These are phyloP conservation scores for Allygus modestus DNA, from an alignment of 2,888 invertebrate species.

Conservation along the genomic window DNA sequence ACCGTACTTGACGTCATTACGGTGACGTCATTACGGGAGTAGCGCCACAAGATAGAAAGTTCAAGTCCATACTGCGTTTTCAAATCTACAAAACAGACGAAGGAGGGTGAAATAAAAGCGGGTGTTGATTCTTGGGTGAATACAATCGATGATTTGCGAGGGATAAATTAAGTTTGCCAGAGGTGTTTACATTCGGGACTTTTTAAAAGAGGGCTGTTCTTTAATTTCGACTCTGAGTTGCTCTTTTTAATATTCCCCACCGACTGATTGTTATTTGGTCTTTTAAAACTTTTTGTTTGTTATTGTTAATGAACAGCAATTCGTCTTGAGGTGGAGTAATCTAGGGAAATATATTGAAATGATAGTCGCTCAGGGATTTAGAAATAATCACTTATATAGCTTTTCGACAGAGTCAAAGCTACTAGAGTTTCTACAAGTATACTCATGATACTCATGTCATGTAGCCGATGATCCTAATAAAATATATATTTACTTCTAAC, in stretches of 20 bases:
- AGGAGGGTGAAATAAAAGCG: constrained; percentile 39
- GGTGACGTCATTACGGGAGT: too few species aligned
- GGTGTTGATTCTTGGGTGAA: constrained; percentile 43
- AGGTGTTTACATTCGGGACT: constrained; percentile 58
- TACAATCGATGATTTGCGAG: constrained; percentile 58
- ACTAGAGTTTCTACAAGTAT: too few species aligned
- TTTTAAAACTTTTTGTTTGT: background rate
- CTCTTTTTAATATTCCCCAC: constrained; percentile 46
- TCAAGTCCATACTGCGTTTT: background rate
- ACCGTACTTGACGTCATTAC: too few species aligned
- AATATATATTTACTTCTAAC: too few species aligned
- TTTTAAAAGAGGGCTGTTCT: constrained; percentile 36
- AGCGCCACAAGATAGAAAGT: too few species aligned
- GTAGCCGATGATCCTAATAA: too few species aligned
- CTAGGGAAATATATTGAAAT: too few species aligned
- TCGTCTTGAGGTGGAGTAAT: too few species aligned
- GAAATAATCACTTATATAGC: too few species aligned
- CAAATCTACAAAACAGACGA: constrained; percentile 19
- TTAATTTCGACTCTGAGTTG: constrained; percentile 37
- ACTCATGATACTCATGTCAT: too few species aligned
- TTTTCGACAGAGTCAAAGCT: too few species aligned
- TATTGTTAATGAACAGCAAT: background rate
- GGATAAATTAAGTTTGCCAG: constrained; percentile 53
- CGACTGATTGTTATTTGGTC: constrained; percentile 7
- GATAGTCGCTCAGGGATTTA: too few species aligned